phyloP scores from a whole-genome alignment of 2,113 vertebrate genomes.

The Stercorarius parasiticus region DNA sequence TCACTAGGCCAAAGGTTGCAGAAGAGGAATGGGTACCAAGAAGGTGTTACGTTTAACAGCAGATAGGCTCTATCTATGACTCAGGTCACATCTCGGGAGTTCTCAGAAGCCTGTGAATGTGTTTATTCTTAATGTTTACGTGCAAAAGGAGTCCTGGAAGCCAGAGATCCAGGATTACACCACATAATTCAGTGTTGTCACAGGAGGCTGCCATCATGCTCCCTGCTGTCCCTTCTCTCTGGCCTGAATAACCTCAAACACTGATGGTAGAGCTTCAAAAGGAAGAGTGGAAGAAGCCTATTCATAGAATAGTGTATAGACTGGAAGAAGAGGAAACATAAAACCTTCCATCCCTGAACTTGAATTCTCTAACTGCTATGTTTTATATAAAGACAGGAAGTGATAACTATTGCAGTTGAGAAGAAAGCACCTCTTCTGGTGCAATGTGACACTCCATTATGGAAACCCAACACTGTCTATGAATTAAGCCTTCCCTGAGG shows the following conservation, averaged over 20 bases:
- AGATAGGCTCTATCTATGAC: background rate
- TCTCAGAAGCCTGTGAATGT: conserved; percentile 18
- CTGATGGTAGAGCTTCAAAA: background rate
- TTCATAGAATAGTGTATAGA: background rate
- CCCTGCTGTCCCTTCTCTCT: background rate
- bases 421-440: background rate
- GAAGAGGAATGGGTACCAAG: background rate
- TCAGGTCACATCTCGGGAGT: background rate
- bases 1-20: background rate
- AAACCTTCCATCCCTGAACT: background rate
- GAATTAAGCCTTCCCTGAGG: background rate
- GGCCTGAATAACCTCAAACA: background rate
- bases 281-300: background rate
- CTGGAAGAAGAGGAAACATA: background rate
- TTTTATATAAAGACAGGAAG: background rate
- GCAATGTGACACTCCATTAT: background rate
- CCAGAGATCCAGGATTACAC: background rate
- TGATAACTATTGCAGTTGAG: background rate
- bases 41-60: background rate
- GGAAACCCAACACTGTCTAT: background rate
- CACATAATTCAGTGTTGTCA: background rate
- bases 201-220: background rate
- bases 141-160: background rate
- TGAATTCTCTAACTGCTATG: background rate
- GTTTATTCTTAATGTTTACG: conserved; percentile 18